These are phyloP conservation scores for Dicerorhinus sumatrensis DNA, from an alignment of 2,113 vertebrate genomes.

Conservation along the genomic window DNA sequence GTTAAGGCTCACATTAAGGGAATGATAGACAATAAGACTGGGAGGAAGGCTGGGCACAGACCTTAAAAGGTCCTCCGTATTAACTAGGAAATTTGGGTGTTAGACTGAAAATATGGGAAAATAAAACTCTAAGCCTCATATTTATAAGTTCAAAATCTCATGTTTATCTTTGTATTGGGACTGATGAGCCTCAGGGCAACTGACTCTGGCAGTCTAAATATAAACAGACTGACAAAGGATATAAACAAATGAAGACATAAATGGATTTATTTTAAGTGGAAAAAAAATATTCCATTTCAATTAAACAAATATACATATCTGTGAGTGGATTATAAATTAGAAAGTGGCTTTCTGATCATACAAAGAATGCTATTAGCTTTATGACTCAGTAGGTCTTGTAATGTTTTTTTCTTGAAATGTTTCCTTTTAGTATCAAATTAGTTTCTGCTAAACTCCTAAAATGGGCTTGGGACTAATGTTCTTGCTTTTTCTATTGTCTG, in stretches of 20 bases:
- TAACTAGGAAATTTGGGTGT: not conserved
- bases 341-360: not conserved
- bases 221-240: not conserved
- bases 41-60: not conserved
- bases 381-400: not conserved
- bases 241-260: not conserved
- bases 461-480: not conserved
- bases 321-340: not conserved
- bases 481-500: not conserved
- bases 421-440: not conserved
- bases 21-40: not conserved
- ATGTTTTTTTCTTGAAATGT: not conserved
- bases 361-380: not conserved
- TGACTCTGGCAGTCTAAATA: not conserved
- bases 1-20: not conserved
- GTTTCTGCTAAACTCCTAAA: not conserved
- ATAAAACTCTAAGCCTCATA: not conserved
- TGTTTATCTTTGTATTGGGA: not conserved
- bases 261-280: not conserved
- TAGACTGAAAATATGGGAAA: not conserved
- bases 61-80: not conserved
- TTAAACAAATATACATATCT: not conserved
- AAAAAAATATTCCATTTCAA: not conserved
- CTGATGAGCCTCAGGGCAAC: not conserved
- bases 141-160: not conserved